Percentiles rank a stretch among this genome's conserved stretches.
These are phyloP conservation scores for Cloeon dipterum DNA, from an alignment of 2,888 invertebrate genomes.

Conservation along the genomic window DNA sequence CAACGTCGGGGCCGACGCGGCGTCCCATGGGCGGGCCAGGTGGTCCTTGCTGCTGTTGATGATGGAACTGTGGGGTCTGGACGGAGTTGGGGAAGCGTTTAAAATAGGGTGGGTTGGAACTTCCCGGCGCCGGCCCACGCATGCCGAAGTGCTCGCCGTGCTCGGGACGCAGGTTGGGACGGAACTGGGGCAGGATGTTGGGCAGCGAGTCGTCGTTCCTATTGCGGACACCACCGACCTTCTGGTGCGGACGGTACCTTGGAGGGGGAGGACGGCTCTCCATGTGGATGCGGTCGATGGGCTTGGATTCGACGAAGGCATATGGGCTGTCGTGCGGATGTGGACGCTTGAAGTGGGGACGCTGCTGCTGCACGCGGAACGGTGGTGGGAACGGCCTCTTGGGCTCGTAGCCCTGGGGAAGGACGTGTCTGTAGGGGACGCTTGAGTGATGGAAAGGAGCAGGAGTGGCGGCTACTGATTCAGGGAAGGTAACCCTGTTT, in stretches of 20 bases:
- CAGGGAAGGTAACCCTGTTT: not conserved
- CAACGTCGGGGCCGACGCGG: slow-evolving; percentile 21
- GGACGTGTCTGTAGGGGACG: not conserved
- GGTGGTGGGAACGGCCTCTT: slow-evolving; percentile 1
- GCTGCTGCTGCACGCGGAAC: not conserved
- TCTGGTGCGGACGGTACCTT: slow-evolving; percentile 1
- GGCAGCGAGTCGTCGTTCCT: no score
- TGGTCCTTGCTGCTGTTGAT: not conserved
- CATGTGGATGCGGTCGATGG: not conserved
- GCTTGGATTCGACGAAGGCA: not conserved
- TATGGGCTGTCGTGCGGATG: slow-evolving; percentile 1
- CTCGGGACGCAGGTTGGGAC: slow-evolving; percentile 29
- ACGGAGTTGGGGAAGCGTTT: slow-evolving; percentile 18
- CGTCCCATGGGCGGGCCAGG: slow-evolving; percentile 5
- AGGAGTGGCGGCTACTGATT: not conserved
- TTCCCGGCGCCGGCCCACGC: slow-evolving; percentile 11
- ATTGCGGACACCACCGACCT: no score
- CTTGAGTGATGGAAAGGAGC: not conserved
- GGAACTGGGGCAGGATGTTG: slow-evolving; percentile 46
- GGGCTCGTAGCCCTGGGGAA: slow-evolving; percentile 3
- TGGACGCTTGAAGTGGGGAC: slow-evolving; percentile 1
- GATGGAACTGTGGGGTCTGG: slow-evolving; percentile 24
- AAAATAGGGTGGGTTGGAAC: slow-evolving; percentile 11
- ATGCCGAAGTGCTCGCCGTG: slow-evolving; percentile 15
- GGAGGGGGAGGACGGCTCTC: slow-evolving; percentile 1